Base-by-base conservation (phyloP, 2,113 vertebrate genomes). In the Merops nubicus region DNA sequence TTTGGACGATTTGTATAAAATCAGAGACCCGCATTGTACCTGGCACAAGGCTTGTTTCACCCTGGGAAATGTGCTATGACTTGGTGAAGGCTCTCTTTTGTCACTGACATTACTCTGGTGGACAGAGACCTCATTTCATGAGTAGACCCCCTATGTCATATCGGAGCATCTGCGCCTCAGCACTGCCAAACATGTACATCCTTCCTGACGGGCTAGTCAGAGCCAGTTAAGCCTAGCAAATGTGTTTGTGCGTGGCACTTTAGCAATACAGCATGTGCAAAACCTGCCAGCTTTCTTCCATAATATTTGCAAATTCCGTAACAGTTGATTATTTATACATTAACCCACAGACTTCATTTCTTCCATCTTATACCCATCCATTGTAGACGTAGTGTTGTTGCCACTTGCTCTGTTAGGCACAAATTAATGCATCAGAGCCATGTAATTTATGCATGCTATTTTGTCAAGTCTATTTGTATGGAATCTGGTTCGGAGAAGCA, bases 371-470 rank as follows among this genome's bases (percentile, higher is more conserved):
- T 85, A 91, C 80, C 73, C 77, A 73, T 43, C 89, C 91, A 88
- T 74, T 96, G 88, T 95, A 79, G 89, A 96, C 57, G 78, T 4
- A 40, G 91, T 93, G 86, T 93, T 95, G 85, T 69, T 92, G 81
- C 96, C 87, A 95, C 91, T 97, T 96, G 96, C 95, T 98, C 96
- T 97, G 95, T 94, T 96, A 97, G 81, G 93, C 91, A 97, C 36
- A 8, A 97, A 97, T 97, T 90, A 98, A 97, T 94, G 93, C 89
- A 87, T 73, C 82, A 34, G 62, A 96, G 78, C 87, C 68, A 11
- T 87, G 81, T 96, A 97, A 98, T 97, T 97, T 98, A 98, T 97
- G 95, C 94, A 83, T 82, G 94, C 91, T 96, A 96, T 96, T 97
- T 91, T 96, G 92, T 97, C 95, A 93, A 93, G 93, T 87, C 94